Base-by-base conservation (phyloP, 1,140 invertebrate genomes). In the Scaptomyza pallida region DNA sequence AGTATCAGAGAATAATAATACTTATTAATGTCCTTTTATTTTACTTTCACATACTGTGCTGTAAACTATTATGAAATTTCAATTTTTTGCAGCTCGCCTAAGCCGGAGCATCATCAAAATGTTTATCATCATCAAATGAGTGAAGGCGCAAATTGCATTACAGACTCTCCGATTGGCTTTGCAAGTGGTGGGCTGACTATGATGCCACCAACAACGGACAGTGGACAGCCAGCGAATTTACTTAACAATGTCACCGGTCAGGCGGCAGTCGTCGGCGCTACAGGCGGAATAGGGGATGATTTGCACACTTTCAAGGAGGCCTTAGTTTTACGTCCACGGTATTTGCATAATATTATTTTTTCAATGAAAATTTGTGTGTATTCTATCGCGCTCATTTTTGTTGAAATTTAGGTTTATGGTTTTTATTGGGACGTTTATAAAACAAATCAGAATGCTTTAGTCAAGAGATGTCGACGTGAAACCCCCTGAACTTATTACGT, bases 231-330 rank as follows among this genome's bases (percentile, higher is more conserved):
- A 61, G 54, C 67, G 40, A 73, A 89, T 59, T 75, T 79, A 60
- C 44, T 79, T 1, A 75, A 65, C 21, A 33, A 35, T 33, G 68
- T 55, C 62, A 19, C 19, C 19, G 47, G 45, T 21, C 69, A 62
- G 41, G 71, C 16, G 45, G 17, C 19, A 41, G 50, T 40, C 60
- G 59, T 30, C 26, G 65, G 17, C 63, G 48, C 55, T 15, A 69
- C 57, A 5, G 65, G 57, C 26, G 81, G 60, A 9, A 57, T 65
- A 13, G 82, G 82, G 56, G 86, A 92, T 45, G 95, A 95, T 80
- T 91, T 96, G 68, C 93, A 95, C 70, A 95, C 95, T 67, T 96
- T 96, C 86, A 93, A 95, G 89, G 95, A 96, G 93, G 95, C 95
- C 57, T 93, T 96, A 78, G 94, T 94, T 60, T 89, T 93, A 63